Evolutionary conservation across 2,888 invertebrate species (phyloP).

Genomic region (Drosophila dives): DNA sequence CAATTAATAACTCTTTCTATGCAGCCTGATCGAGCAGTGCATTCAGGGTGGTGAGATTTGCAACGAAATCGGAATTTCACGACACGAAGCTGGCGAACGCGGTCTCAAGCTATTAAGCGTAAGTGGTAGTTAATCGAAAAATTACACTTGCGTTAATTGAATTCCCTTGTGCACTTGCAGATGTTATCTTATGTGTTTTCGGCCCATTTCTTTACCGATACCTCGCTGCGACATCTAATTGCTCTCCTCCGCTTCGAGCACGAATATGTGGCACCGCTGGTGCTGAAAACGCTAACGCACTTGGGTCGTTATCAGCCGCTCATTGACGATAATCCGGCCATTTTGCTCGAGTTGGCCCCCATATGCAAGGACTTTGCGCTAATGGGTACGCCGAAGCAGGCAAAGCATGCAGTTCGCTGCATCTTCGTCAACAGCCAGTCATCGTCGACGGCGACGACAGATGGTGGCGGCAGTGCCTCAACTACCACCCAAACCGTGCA

Average conservation of each 20-base stretch:
- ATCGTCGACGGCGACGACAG: slow-evolving; percentile 56
- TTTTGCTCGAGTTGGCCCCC: slow-evolving; percentile 92
- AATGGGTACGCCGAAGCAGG: slow-evolving; percentile 96
- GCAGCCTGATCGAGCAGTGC: slow-evolving; percentile 88
- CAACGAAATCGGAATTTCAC: slow-evolving; percentile 92
- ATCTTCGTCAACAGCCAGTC: slow-evolving; percentile 91
- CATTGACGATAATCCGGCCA: slow-evolving; percentile 89
- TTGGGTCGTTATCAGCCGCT: slow-evolving; percentile 94
- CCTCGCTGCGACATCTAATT: slow-evolving; percentile 92
- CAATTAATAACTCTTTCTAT: slow-evolving; percentile 1
- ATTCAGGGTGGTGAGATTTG: slow-evolving; percentile 89
- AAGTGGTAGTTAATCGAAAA: slow-evolving; percentile 51
- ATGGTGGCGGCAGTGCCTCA: slow-evolving; percentile 63
- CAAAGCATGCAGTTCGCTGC: slow-evolving; percentile 97
- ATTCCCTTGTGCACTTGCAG: slow-evolving; percentile 47
- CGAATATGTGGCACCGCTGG: slow-evolving; percentile 91
- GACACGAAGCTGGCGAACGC: slow-evolving; percentile 93
- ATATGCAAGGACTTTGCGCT: slow-evolving; percentile 95
- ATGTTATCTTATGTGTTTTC: slow-evolving; percentile 95
- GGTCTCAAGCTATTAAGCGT: slow-evolving; percentile 94
- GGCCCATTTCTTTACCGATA: slow-evolving; percentile 94
- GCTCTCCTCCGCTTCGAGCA: slow-evolving; percentile 89
- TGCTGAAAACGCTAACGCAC: slow-evolving; percentile 93
- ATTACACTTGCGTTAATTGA: background rate
- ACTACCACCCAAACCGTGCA: slow-evolving; percentile 85